phyloP scores from a whole-genome alignment of 2,113 vertebrate genomes.

The Myiopsitta monachus region DNA sequence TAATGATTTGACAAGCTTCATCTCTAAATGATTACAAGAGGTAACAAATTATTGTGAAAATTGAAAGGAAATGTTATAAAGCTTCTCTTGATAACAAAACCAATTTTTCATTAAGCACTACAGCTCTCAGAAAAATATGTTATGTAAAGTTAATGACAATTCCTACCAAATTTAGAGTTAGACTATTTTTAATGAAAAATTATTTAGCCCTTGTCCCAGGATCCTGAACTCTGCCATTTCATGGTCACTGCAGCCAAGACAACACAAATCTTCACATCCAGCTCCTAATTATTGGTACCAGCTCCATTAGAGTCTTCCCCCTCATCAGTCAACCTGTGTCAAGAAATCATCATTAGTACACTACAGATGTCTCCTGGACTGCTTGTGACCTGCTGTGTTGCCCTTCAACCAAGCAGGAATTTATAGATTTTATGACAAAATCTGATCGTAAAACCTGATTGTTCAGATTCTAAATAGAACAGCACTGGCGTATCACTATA shows the following conservation, averaged over 20 bases:
- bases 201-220: not conserved
- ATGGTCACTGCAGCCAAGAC: not conserved
- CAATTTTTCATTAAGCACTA: not conserved
- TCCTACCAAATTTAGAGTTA: conserved; percentile 7
- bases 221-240: not conserved
- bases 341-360: not conserved
- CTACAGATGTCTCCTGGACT: not conserved
- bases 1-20: not conserved
- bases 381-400: not conserved
- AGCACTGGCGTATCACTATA: not conserved
- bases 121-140: not conserved
- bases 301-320: not conserved
- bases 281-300: not conserved
- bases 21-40: conserved; percentile 31
- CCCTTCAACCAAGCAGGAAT: not conserved
- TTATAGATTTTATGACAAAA: not conserved
- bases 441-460: not conserved
- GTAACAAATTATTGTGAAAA: conserved; percentile 2
- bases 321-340: not conserved
- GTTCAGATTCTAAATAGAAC: not conserved
- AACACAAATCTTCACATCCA: not conserved
- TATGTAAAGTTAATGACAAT: conserved; percentile 10
- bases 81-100: conserved; percentile 17
- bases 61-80: not conserved
- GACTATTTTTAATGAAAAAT: conserved; percentile 16